Evolutionary conservation across 64 coral and sea anemone genomes (phyloP).

Genomic region (Porites lutea): DNA sequence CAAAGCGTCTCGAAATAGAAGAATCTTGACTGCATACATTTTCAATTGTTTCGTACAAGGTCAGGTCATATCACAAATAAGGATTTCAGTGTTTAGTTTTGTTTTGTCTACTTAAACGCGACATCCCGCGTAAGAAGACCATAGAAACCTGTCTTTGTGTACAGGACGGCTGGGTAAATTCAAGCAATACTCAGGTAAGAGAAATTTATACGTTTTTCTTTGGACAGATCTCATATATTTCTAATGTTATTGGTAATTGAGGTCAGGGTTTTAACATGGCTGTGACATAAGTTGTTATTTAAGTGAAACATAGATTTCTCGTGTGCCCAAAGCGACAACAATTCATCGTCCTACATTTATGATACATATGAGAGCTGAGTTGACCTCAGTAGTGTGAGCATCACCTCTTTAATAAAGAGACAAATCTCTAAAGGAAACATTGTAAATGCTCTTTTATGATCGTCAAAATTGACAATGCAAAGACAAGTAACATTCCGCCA

Average conservation of each 20-base stretch:
- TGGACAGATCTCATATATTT: not conserved
- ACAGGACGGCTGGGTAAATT: not conserved
- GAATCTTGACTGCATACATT: not conserved
- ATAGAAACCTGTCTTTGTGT: not conserved
- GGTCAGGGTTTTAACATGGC: not conserved
- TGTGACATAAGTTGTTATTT: not conserved
- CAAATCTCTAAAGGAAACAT: too few species aligned
- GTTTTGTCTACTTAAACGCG: not conserved
- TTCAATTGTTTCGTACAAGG: conserved; percentile 5
- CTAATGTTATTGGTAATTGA: not conserved
- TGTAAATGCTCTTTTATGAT: too few species aligned
- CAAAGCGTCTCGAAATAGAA: not conserved
- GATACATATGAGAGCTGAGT: too few species aligned
- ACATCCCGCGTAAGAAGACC: not conserved
- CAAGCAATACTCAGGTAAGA: not conserved
- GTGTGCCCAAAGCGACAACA: too few species aligned
- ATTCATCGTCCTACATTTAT: too few species aligned
- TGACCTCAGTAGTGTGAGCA: too few species aligned
- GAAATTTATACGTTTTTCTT: not conserved
- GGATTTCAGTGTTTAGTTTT: not conserved
- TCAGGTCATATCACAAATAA: not conserved
- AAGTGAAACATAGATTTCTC: not conserved
- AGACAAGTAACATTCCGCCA: too few species aligned
- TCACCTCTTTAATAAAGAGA: too few species aligned
- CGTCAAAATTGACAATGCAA: too few species aligned